These are phyloP conservation scores for Istiophorus platypterus DNA, from an alignment of 2,113 vertebrate species.

Conservation along the genomic window DNA sequence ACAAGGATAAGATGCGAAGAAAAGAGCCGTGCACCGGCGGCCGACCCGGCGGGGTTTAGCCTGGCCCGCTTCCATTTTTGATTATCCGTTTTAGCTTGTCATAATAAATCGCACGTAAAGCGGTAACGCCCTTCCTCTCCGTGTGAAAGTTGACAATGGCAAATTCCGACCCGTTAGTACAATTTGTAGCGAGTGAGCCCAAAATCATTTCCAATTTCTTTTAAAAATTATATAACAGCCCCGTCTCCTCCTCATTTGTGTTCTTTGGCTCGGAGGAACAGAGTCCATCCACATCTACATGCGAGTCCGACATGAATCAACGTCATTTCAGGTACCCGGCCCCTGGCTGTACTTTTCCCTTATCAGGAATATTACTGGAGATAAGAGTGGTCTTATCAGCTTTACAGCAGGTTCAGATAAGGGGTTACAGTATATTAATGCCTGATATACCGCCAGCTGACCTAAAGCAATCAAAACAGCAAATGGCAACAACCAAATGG, in stretches of 20 bases:
- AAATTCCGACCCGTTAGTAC: conserved; percentile 21
- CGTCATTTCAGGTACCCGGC: background rate
- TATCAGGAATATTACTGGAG: conserved; percentile 35
- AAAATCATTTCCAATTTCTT: conserved; percentile 20
- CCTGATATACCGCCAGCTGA: conserved; percentile 15
- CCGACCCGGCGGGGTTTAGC: conserved; percentile 33
- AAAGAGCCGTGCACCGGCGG: background rate
- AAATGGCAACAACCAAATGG: conserved; percentile 11
- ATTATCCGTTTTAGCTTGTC: conserved; percentile 38
- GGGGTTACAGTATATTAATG: background rate
- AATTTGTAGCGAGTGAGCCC: conserved; percentile 20
- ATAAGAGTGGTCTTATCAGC: conserved; percentile 47
- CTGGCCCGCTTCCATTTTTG: conserved; percentile 39
- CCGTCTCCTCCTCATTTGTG: conserved; percentile 5
- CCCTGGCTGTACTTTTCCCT: conserved; percentile 12
- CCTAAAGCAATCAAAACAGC: conserved; percentile 15
- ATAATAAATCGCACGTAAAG: conserved; percentile 41
- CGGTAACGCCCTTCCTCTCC: conserved; percentile 54
- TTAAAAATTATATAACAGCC: conserved; percentile 44
- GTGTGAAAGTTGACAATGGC: conserved; percentile 23
- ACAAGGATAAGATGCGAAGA: conserved; percentile 11
- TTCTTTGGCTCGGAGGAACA: conserved; percentile 54
- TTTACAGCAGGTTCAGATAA: conserved; percentile 49
- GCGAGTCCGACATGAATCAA: conserved; percentile 45
- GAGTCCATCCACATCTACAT: conserved; percentile 59